Evolutionary conservation across 2,888 invertebrate genomes (phyloP).

Genomic region (Andrena bicolor): DNA sequence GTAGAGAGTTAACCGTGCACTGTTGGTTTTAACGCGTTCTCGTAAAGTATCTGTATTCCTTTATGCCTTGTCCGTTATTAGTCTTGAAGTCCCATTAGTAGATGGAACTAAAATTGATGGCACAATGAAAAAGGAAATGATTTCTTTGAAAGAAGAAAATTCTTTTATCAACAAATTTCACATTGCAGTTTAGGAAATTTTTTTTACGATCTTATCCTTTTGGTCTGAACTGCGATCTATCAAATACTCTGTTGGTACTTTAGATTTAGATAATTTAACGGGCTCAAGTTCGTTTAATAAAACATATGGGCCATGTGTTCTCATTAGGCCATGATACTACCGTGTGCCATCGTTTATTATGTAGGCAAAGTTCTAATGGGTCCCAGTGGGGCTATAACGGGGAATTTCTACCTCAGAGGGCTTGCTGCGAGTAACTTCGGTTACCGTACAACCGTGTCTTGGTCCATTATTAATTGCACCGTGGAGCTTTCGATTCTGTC

Average conservation of each 20-base stretch:
- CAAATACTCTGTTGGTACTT: too few species aligned
- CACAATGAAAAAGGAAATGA: too few species aligned
- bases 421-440: conserved; percentile 35
- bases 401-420: conserved; percentile 65
- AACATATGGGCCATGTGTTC: conserved; percentile 12
- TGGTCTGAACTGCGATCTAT: too few species aligned
- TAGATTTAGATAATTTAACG: background rate
- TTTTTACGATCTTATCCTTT: too few species aligned
- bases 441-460: background rate
- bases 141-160: background rate
- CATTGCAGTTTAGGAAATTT: too few species aligned
- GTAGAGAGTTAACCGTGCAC: conserved; percentile 16
- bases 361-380: conserved; percentile 69
- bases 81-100: background rate
- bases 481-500: conserved; percentile 31
- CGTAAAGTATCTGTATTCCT: conserved; percentile 31
- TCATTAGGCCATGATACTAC: conserved; percentile 32
- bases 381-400: conserved; percentile 70
- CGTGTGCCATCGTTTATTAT: conserved; percentile 32
- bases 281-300: background rate
- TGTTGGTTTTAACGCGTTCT: conserved; percentile 39
- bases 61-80: background rate
- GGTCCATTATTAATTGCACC: conserved; percentile 48
- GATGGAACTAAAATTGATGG: too few species aligned
- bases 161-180: background rate